phyloP scores from a whole-genome alignment of 2,888 invertebrate genomes.

The Griposia aprilina region DNA sequence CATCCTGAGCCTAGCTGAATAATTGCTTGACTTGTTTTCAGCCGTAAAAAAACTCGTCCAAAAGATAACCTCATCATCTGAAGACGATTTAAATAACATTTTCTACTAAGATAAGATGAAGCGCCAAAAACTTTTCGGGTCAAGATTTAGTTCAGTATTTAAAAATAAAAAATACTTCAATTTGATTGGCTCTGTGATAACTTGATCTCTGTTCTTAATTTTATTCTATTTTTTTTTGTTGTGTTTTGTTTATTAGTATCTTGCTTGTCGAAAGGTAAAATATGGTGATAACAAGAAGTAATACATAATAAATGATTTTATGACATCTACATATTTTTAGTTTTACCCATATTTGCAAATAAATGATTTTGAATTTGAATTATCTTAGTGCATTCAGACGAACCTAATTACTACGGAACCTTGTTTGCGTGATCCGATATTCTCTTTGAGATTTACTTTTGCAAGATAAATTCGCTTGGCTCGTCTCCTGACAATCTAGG shows the following conservation, averaged over 20 bases:
- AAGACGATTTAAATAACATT: not conserved
- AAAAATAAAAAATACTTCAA: not conserved
- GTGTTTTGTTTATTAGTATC: not conserved
- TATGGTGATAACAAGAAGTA: not conserved
- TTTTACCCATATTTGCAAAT: not conserved
- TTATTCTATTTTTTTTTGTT: not conserved
- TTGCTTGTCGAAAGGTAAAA: no score
- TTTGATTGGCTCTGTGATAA: no score
- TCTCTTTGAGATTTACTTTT: not conserved
- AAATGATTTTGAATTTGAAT: not conserved
- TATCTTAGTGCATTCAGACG: not conserved
- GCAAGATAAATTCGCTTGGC: conserved; percentile 58
- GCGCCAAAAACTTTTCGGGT: no score
- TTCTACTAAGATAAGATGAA: no score
- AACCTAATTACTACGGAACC: conserved; percentile 22
- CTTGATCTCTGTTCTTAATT: not conserved
- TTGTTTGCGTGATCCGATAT: no score
- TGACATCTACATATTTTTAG: not conserved
- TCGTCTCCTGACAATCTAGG: conserved; percentile 36
- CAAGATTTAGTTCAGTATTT: not conserved
- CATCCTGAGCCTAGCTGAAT: not conserved
- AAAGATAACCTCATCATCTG: not conserved
- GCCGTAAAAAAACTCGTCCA: not conserved
- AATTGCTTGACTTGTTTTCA: no score
- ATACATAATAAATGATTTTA: not conserved